These are phyloP conservation scores for Syngnathus scovelli DNA, from an alignment of 2,113 vertebrate genomes.

Conservation along the genomic window DNA sequence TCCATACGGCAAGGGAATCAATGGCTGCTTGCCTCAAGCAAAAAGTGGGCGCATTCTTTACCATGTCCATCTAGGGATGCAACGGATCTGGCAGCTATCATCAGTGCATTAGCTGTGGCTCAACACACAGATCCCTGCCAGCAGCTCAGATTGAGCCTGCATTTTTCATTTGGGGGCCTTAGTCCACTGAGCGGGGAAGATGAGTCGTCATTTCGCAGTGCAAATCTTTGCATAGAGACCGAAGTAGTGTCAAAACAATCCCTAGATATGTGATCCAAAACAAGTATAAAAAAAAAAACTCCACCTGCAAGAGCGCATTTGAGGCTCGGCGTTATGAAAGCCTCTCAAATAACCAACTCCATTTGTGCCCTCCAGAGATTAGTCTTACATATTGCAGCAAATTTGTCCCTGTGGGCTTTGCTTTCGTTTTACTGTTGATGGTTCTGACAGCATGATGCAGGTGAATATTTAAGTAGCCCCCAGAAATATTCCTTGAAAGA, in stretches of 20 bases:
- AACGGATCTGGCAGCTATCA: constrained; percentile 22
- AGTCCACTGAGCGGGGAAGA: not conserved
- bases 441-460: no score
- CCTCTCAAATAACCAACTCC: no score
- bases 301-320: not conserved
- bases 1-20: constrained; percentile 47
- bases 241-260: not conserved
- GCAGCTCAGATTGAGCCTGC: constrained; percentile 16
- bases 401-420: no score
- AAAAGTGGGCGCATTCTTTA: constrained; percentile 35
- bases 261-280: not conserved
- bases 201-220: not conserved
- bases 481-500: no score
- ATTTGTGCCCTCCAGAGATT: no score
- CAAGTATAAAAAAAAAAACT: not conserved
- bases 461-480: no score
- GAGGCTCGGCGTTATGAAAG: no score
- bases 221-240: not conserved
- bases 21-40: constrained; percentile 41
- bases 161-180: constrained; percentile 24
- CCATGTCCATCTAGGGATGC: constrained; percentile 22
- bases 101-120: constrained; percentile 13
- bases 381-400: no score
- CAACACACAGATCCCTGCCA: constrained; percentile 4
- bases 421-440: no score